Base-by-base conservation (phyloP, 2,888 invertebrate species). In the Aspidapion aeneum region DNA sequence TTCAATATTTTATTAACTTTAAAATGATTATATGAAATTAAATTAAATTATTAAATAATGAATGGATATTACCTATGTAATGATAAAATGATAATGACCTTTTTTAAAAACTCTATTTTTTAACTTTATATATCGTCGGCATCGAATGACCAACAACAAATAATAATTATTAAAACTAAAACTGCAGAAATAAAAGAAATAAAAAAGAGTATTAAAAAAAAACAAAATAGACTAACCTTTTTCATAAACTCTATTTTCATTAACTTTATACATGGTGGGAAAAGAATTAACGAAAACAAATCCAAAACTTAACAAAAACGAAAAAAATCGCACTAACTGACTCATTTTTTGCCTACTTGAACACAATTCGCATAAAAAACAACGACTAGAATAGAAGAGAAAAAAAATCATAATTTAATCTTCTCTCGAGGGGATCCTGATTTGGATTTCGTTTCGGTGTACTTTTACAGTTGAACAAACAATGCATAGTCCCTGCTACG, bases 241-340 rank as follows among this genome's bases (percentile, higher is more conserved):
- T 63, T 67, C 66, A 21, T 66, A 58, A n/a, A 67, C 51, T 57
- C 63, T 60, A 49, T 67, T 67, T 54, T 66, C 67, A 17, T 67
- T 66, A 58, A 66, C 57, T 56, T 66, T 67, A 35, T 67, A 67
- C 67, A 67, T 67, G 17, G 67, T 67, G 2, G 67, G 67, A n/a
- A 59, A 58, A 21, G 61, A 62, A 35, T 62, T 22, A 35, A 60
- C 63, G 18, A 62, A 48, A 18, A 54, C 60, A 19, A 55, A 55
- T 22, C 55, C 17, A 56, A 63, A 60, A 55, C 62, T 19, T 50
- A 64, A 51, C 62, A 64, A 58, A 62, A 66, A 64, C 9, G 54
- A 21, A 35, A 63, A 35, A 35, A 35, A 3, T 35, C 35, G 3
- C 35, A 35, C 5, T 3, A 35, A 35, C 12, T 12, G 3, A 35